Evolutionary conservation across 2,113 vertebrate genomes (phyloP).

Genomic region (Agapornis roseicollis): DNA sequence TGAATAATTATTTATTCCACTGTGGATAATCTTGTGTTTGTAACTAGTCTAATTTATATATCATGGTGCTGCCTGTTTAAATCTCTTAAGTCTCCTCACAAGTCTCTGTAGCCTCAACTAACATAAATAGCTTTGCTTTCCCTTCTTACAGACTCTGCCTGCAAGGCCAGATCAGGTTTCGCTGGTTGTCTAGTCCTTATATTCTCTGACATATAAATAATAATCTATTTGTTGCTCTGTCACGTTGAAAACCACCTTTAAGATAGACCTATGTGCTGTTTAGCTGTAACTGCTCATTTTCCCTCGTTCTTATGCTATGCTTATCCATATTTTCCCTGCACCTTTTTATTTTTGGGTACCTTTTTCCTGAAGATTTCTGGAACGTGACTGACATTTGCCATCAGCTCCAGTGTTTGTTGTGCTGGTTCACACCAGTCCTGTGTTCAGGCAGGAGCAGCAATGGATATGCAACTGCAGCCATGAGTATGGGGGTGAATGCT

Average conservation of each 20-base stretch:
- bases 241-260: background rate
- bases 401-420: background rate
- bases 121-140: conserved; percentile 23
- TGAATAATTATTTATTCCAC: conserved; percentile 62
- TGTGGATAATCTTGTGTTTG: conserved; percentile 48
- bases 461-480: accelerated
- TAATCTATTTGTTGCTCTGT: background rate
- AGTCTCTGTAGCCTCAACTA: background rate
- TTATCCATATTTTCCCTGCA: background rate
- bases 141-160: background rate
- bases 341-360: background rate
- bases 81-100: conserved; percentile 39
- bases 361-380: background rate
- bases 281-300: background rate
- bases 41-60: conserved; percentile 50
- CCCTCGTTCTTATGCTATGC: accelerated
- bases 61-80: background rate
- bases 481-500: background rate
- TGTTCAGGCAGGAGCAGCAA: background rate
- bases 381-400: background rate
- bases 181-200: background rate
- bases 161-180: background rate
- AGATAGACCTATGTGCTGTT: background rate
- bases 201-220: background rate
- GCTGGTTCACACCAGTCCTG: background rate